Evolutionary conservation across 1,140 invertebrate species (phyloP).

Genomic region (Diprion similis): DNA sequence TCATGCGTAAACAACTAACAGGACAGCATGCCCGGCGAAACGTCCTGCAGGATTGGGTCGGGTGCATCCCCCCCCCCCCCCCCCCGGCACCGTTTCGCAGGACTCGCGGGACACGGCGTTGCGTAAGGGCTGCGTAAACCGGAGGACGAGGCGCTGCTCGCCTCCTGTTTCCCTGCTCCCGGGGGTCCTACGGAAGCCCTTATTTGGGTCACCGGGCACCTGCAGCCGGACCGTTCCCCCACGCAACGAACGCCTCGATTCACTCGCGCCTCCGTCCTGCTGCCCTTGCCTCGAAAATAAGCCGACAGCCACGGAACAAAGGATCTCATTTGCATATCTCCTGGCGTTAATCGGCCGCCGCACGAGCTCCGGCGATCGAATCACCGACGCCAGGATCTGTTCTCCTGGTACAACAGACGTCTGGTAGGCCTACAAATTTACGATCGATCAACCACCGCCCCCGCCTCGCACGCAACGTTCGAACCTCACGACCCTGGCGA

Average conservation of each 20-base stretch:
- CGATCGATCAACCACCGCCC: constrained; percentile 35
- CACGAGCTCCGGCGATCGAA: neutral
- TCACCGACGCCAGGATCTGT: constrained; percentile 30
- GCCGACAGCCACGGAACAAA: constrained; percentile 61
- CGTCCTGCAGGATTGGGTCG: constrained; percentile 37
- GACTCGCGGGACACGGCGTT: constrained; percentile 32
- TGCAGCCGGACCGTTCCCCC: constrained; percentile 31
- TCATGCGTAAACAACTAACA: constrained; percentile 61
- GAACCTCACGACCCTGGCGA: too few species aligned
- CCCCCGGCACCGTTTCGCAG: constrained; percentile 32
- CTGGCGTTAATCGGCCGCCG: neutral
- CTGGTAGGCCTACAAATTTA: constrained; percentile 61
- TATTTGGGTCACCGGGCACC: constrained; percentile 58
- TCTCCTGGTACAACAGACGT: constrained; percentile 53
- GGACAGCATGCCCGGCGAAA: constrained; percentile 46
- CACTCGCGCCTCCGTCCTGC: constrained; percentile 44
- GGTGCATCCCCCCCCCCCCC: constrained; percentile 10
- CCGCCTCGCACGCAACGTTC: neutral
- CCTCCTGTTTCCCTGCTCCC: constrained; percentile 53
- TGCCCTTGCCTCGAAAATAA: constrained; percentile 57
- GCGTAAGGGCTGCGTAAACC: constrained; percentile 31
- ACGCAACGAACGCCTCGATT: constrained; percentile 15
- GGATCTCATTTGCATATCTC: constrained; percentile 60
- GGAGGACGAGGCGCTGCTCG: constrained; percentile 9
- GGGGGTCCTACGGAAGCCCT: constrained; percentile 61